Percentiles rank a stretch among this genome's conserved stretches.
Conservation (phyloP, 2,113 vertebrate species). For the Vicugna pacos region DNA sequence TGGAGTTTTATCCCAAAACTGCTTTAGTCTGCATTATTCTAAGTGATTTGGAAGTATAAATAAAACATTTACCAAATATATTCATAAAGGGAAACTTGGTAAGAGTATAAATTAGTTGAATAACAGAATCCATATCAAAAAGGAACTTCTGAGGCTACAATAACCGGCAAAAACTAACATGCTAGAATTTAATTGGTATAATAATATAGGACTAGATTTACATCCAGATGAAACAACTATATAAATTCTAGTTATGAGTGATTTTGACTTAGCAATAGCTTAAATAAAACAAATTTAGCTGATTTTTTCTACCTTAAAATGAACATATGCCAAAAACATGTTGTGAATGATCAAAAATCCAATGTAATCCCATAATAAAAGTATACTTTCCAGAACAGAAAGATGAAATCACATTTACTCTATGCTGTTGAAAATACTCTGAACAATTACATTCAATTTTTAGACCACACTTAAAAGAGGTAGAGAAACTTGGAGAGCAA, state of each 20-base stretch:
- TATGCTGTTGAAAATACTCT: not conserved
- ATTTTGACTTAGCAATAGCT: not conserved
- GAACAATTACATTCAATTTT: not conserved
- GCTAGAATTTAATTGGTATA: not conserved
- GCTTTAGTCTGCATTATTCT: not conserved
- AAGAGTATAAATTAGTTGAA: not conserved
- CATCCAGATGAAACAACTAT: not conserved
- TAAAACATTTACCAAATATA: not conserved
- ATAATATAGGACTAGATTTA: not conserved
- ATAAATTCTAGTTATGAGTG: not conserved
- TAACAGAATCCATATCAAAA: not conserved
- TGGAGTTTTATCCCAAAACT: not conserved
- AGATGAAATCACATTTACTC: not conserved
- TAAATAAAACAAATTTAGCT: not conserved
- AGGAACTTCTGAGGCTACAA: not conserved
- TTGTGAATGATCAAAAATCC: not conserved
- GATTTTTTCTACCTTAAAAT: not conserved
- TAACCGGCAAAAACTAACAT: not conserved
- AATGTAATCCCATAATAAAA: not conserved
- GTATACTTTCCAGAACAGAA: not conserved
- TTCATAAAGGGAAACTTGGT: not conserved
- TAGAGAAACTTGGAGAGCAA: not conserved
- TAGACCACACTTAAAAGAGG: not conserved
- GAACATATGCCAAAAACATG: not conserved
- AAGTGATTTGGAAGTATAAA: constrained; percentile 8